phyloP scores from a whole-genome alignment of 2,797 vertebrate genomes.

The Enteromius paludinosus region DNA sequence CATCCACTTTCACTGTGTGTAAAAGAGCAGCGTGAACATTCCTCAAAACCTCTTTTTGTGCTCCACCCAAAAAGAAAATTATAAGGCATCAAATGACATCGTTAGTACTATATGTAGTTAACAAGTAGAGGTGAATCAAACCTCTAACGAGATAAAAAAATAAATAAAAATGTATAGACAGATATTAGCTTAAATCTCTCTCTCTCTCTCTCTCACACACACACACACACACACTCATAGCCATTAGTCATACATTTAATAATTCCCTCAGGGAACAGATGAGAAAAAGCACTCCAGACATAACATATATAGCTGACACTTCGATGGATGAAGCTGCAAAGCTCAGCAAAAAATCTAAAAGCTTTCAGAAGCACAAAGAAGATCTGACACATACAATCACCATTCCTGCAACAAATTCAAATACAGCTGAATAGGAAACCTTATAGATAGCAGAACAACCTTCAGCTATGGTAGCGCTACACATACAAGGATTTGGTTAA shows the following conservation, averaged over 20 bases:
- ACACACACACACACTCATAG: too few species aligned
- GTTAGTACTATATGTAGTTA: neutral
- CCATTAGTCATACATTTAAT: constrained; percentile 3
- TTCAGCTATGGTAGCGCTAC: neutral
- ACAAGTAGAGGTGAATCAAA: neutral
- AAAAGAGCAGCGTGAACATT: neutral
- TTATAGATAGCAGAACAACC: neutral
- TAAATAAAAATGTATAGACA: neutral
- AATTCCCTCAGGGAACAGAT: neutral
- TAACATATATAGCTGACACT: constrained; percentile 32
- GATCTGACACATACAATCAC: constrained; percentile 60
- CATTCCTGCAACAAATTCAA: constrained; percentile 63
- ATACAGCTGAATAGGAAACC: neutral
- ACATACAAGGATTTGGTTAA: neutral
- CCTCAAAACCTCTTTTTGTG: neutral
- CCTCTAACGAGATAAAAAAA: neutral
- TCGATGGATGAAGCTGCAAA: constrained; percentile 50
- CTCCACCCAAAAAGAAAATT: neutral
- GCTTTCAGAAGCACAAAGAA: constrained; percentile 79
- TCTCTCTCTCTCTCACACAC: neutral
- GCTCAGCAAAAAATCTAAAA: constrained; percentile 62
- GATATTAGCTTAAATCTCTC: neutral
- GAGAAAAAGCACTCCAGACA: constrained; percentile 13
- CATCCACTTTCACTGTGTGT: neutral
- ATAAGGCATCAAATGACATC: neutral